Evolutionary conservation across 2,113 vertebrate genomes (phyloP), one percentile per base, ranked within the genome.

Genomic region (Trematomus loennbergii): DNA sequence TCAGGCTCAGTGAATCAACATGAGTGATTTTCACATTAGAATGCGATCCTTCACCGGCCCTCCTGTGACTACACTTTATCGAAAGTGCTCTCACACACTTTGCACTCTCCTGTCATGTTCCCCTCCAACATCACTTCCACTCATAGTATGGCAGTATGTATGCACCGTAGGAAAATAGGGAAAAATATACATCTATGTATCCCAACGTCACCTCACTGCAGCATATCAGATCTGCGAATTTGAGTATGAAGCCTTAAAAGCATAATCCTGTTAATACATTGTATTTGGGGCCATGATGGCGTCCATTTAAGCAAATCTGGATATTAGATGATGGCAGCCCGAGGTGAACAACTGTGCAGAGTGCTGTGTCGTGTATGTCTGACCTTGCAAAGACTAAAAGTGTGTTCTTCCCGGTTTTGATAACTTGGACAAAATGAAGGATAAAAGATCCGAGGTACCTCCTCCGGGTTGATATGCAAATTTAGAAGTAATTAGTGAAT

Each of bases 11-110:
- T 71, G 83, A 85, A 84, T 80, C 88, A 83, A 67, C 53, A 60
- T 49, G 81, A 89, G 86, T 49, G 86, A 86, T 85, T 87, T 87
- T 85, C 55, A 82, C 71, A 84, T 88, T 77, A 79, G 64, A 45
- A n/a, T 55, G 73, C 74, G 43, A 80, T 85, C 72, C 71, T 54
- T 86, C 61, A 72, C 18, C 63, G 0, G 6, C 74, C 84, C 67
- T 84, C 63, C 74, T 71, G 78, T 80, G 72, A 80, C 79, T 78
- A 76, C 87, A 87, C 86, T 85, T 83, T 72, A 84, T 83, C 52
- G 17, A 81, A 81, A 90, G 84, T 83, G 81, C 86, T 75, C 81
- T 87, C 79, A 70, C 73, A 67, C 80, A 72, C 87, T 81, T 79
- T 86, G 59, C 75, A 71, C 81, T 69, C 72, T 58, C 49, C 60